Evolutionary conservation across 2,113 vertebrate genomes (phyloP).

Genomic region (Macquaria ambigua): DNA sequence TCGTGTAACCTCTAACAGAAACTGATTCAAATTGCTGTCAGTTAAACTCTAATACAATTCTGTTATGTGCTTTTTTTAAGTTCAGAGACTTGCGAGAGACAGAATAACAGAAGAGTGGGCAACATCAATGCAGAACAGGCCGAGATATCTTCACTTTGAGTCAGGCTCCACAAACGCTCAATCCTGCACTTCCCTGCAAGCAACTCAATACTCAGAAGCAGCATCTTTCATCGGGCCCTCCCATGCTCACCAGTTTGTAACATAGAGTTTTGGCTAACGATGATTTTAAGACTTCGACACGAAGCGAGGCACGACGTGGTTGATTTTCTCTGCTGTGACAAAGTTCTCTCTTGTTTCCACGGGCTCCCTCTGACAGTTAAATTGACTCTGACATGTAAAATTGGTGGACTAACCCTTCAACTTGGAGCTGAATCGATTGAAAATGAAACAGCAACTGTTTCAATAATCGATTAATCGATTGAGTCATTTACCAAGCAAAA

Average conservation of each 20-base stretch:
- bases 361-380: background rate
- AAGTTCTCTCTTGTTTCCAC: background rate
- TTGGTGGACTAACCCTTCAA: background rate
- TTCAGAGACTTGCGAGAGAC: background rate
- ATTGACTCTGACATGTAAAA: background rate
- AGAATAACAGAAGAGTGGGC: background rate
- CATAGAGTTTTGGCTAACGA: background rate
- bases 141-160: background rate
- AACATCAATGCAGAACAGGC: background rate
- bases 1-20: background rate
- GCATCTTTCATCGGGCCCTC: background rate
- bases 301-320: background rate
- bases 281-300: background rate
- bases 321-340: background rate
- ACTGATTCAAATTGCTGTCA: background rate
- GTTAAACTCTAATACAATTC: background rate
- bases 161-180: background rate
- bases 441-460: background rate
- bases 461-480: background rate
- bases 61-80: too few relatives aligned
- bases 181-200: background rate
- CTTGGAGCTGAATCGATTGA: background rate
- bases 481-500: background rate
- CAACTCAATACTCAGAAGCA: background rate
- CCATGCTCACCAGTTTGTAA: too few relatives aligned